Evolutionary conservation across 2,797 vertebrate genomes (phyloP), one percentile per base, ranked within the genome.

Genomic region (Chloroceryle inda): DNA sequence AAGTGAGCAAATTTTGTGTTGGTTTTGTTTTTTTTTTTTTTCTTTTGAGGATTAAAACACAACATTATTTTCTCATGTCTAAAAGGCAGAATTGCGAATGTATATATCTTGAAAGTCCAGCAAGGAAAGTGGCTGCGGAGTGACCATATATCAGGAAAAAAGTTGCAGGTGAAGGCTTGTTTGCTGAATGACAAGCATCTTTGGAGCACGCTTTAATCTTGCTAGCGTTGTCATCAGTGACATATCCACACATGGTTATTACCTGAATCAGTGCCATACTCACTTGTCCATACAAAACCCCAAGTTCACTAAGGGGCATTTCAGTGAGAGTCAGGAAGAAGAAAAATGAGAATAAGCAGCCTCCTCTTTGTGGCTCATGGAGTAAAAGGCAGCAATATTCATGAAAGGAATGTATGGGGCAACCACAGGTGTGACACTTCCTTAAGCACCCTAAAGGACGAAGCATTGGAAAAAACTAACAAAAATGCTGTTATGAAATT

Each of bases 181-280:
- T 76, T 47, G 19, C 31, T 37, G 45, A 61, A n/a, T 8, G 56
- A 55, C 50, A 89, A 69, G 45, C 26, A 42, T 9, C 23, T 62
- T 33, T 42, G 38, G 19, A 68, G 55, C 9, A 23, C 67, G 38
- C 23, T 77, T 74, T 50, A 52, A 24, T 59, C 44, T 83, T 16
- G 13, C 53, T 20, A n/a, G 10, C 0, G 0, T 33, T 35, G 38
- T 44, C 0, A 0, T 37, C 53, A 50, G 9, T 23, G 53, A 61
- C 69, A 44, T 5, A 73, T 4, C 47, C 27, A 44, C 5, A 29
- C 22, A 13, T 0, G 6, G 56, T 24, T 67, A 42, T 63, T 31
- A 38, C 21, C 47, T 61, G 61, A 77, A 61, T 21, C 21, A 52
- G 31, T 6, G 5, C 68, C 69, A 63, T 38, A 35, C 17, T 9